These are phyloP conservation scores for Oncopodura yosiiana DNA, from an alignment of 1,140 invertebrate species.

Conservation along the genomic window DNA sequence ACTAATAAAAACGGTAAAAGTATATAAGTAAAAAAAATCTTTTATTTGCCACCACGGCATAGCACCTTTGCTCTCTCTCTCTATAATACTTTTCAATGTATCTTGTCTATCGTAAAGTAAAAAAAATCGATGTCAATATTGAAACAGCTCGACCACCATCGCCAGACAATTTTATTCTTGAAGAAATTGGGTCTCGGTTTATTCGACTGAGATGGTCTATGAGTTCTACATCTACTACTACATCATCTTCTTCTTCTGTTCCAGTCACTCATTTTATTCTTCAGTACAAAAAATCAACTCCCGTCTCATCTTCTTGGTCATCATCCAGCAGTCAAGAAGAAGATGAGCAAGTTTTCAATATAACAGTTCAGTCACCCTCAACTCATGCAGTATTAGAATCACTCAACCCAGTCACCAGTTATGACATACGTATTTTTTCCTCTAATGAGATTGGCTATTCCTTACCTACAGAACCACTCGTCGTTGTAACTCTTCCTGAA, in stretches of 20 bases:
- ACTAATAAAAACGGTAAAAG: not conserved
- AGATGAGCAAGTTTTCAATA: conserved; percentile 17
- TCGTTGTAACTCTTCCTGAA: conserved; percentile 30
- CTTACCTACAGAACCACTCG: conserved; percentile 30
- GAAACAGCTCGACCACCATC: conserved; percentile 25
- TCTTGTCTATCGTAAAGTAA: not conserved
- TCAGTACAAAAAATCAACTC: conserved; percentile 29
- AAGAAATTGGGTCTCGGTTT: conserved; percentile 32
- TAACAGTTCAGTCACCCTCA: conserved; percentile 24
- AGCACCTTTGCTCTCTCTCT: not conserved
- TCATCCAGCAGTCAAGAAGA: not conserved
- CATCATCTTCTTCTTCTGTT: not conserved
- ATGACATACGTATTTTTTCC: conserved; percentile 40
- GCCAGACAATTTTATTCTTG: conserved; percentile 30
- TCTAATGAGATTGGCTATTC: conserved; percentile 41
- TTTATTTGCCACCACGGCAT: not conserved
- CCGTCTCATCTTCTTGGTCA: conserved; percentile 9
- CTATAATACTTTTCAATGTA: not conserved
- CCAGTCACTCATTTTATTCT: conserved; percentile 33
- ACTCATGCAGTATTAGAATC: conserved; percentile 24
- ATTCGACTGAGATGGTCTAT: conserved; percentile 29
- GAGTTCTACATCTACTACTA: not conserved
- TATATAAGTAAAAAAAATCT: not conserved
- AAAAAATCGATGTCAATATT: no score
- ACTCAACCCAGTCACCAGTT: conserved; percentile 39